phyloP scores from a whole-genome alignment of 35 echinoderm and acorn worm species.

The Heliocidaris tuberculata region DNA sequence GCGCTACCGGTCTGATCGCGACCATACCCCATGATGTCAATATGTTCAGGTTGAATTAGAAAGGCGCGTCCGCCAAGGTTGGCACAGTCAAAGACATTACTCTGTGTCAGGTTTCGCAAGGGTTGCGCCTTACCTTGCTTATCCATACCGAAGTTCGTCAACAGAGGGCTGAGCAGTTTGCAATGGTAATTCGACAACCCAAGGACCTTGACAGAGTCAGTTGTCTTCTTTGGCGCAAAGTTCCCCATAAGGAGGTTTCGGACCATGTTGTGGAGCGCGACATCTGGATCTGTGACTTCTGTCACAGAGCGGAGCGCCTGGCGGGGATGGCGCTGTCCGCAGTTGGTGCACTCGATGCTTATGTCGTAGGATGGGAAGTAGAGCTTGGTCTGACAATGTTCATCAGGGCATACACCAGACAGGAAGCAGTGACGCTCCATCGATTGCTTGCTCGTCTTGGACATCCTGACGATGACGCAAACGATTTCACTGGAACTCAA shows the following conservation, averaged over 20 bases:
- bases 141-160: constrained; percentile 87
- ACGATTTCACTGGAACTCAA: background rate
- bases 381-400: constrained; percentile 85
- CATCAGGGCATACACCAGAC: constrained; percentile 79
- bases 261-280: constrained; percentile 91
- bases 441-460: background rate
- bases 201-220: constrained; percentile 85
- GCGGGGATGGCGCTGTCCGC: constrained; percentile 80
- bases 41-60: constrained; percentile 81
- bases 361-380: constrained; percentile 86
- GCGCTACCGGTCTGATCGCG: constrained; percentile 87
- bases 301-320: constrained; percentile 53
- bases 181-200: constrained; percentile 95
- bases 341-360: constrained; percentile 85
- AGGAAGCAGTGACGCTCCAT: constrained; percentile 62
- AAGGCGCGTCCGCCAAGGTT: constrained; percentile 73
- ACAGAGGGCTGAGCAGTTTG: constrained; percentile 74
- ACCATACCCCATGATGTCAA: constrained; percentile 84
- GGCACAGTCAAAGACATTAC: constrained; percentile 71
- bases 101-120: constrained; percentile 66
- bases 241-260: constrained; percentile 82
- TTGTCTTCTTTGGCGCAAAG: constrained; percentile 79
- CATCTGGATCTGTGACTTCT: constrained; percentile 86
- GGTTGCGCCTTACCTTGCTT: constrained; percentile 79
- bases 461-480: background rate